Evolutionary conservation across 2,797 vertebrate genomes (phyloP), one percentile per base, ranked within the genome.

Genomic region (Pteronotus mesoamericanus): DNA sequence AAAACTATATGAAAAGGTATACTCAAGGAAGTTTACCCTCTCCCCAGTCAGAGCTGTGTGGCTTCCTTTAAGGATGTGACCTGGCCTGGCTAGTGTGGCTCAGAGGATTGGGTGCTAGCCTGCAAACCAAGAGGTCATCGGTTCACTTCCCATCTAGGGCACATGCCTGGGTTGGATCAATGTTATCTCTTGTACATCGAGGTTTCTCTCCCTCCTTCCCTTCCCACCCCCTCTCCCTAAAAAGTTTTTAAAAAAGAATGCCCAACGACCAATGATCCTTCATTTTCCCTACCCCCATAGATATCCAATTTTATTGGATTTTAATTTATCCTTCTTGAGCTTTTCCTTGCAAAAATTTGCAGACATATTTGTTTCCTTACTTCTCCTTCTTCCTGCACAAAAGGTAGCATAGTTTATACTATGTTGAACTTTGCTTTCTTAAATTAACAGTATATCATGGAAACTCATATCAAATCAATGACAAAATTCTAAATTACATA

Each of bases 311-410:
- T 88, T 87, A 71, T 87, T 51, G 68, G 53, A 66, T 88, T 92
- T 48, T 26, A n/a, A 53, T 71, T 88, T 96, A 71, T 46, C 5
- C 21, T 55, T 72, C 44, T 39, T 66, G 37, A 69, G 34, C 61
- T 94, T 87, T 71, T 71, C 22, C 59, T 91, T 48, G 61, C 42
- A 77, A 86, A 90, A 77, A 94, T 53, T 46, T 92, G 61, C n/a
- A 75, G 46, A 84, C 83, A 48, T 2, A 1, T 94, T 96, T 92
- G 11, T 89, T 37, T 89, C 74, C 48, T 61, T 91, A 80, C 34
- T 90, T 90, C 42, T 72, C 4, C 74, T 87, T 86, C 42, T 83
- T 87, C 29, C 69, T 69, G 55, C 19, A 87, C 16, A 90, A 69
- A 44, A 94, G 51, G 39, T 82, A 83, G 44, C 51, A 53, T 10